Evolutionary conservation across 2,888 invertebrate genomes (phyloP).

Genomic region (Germaria angustata): DNA sequence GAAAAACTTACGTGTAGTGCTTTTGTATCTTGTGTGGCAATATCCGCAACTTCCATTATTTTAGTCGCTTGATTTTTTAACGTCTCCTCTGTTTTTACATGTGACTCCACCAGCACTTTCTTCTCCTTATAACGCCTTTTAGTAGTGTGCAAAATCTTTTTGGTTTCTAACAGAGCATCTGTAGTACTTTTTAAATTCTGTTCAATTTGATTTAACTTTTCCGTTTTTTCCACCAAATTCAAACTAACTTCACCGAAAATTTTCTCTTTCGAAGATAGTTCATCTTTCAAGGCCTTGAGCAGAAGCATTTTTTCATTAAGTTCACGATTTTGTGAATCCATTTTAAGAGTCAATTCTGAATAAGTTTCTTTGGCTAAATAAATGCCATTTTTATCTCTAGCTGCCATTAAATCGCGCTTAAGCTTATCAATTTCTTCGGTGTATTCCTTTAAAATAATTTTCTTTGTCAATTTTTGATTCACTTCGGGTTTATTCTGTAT

Average conservation of each 20-base stretch:
- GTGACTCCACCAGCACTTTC: constrained; percentile 84
- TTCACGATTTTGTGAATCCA: constrained; percentile 85
- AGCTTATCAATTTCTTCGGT: constrained; percentile 94
- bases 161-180: constrained; percentile 79
- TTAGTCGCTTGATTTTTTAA: constrained; percentile 84
- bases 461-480: constrained; percentile 93
- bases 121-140: constrained; percentile 83
- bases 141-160: constrained; percentile 77
- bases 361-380: constrained; percentile 93
- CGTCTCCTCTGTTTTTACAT: constrained; percentile 83
- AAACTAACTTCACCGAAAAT: constrained; percentile 81
- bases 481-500: constrained; percentile 94
- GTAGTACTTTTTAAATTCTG: constrained; percentile 80
- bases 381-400: constrained; percentile 92
- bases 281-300: constrained; percentile 85
- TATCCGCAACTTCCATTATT: constrained; percentile 84
- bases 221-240: constrained; percentile 80
- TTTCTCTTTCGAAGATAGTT: constrained; percentile 83
- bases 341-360: constrained; percentile 84
- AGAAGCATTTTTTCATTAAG: constrained; percentile 85
- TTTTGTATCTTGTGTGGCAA: constrained; percentile 83
- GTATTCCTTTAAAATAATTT: constrained; percentile 90
- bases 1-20: constrained; percentile 83
- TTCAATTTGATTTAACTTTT: constrained; percentile 81
- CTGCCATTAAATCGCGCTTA: constrained; percentile 91